Evolutionary conservation across 1,140 invertebrate species (phyloP), one percentile per base, ranked within the genome.

Genomic region (Nylanderia fulva): DNA sequence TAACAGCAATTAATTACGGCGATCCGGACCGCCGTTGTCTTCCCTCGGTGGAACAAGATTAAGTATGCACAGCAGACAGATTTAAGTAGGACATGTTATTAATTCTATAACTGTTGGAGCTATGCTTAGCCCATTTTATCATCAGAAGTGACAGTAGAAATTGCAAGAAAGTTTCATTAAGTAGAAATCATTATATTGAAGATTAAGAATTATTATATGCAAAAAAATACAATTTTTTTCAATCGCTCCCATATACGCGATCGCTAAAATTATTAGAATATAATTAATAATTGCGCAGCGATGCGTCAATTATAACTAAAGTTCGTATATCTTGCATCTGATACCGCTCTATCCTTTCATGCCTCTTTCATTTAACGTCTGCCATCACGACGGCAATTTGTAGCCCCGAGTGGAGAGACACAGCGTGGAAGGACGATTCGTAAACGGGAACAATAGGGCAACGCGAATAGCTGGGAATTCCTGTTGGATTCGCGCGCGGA

Each of bases 401-500:
- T 82, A 82, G 52, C 36, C 66, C 36, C 66, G 52, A 33, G 13
- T 2, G 36, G 52, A n/a, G 18, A 21, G 24, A 48, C 11, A 15
- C n/a, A 9, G 18, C 11, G 24, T 11, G 27, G 42, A 15, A 45
- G 8, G 66, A 24, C 15, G 48, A 82, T 58, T 21, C 52, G 64
- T 52, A 71, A 61, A 80, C 24, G 36, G 24, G 66, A 82, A 82
- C 66, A 82, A 72, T 45, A 58, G 29, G 52, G 85, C n/a, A 48
- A 56, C 36, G 42, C n/a, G 77, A 48, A 71, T 80, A 80, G 63
- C 29, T 33, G 54, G 36, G 66, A 72, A 82, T 82, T 82, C 66
- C 77, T 82, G 77, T 58, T 58, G 77, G 36, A 86, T 75, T 77
- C 61, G 79, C 85, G 79, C 85, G 60, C 36, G 79, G 85, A 84